Base-by-base conservation (phyloP, 1,140 invertebrate species). In the Calosoma granatense region DNA sequence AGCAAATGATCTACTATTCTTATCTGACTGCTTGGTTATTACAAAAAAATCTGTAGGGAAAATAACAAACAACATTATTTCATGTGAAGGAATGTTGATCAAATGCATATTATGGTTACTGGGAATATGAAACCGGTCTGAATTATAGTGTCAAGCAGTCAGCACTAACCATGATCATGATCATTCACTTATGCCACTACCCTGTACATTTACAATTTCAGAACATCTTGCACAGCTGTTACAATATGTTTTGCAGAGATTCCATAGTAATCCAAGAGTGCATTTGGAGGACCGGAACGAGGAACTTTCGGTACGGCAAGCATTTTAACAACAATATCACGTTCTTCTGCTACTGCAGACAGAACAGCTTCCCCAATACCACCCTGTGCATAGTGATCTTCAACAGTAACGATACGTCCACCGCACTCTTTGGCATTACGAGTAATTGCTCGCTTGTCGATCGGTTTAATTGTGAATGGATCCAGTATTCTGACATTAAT, bases 381-480 rank as follows among this genome's bases (percentile, higher is more conserved):
- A 67, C 97, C 92, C 76, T 93, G 87, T 47, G 86, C 80, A 70
- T 99, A 99, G 74, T 99, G 97, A 75, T 99, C 97, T 71, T 99
- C 97, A 2, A 97, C 92, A 22, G 94, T 94, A 43, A 99, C 65
- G 30, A 98, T 81, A 20, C 82, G 79, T 0, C 93, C 93, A 26
- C 87, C 87, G 58, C 81, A 85, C 52, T 87, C 83, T 52, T 81
- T 80, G 11, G 94, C 94, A 70, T 94, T 83, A 51, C 79, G 74
- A 43, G 90, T 74, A 22, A 99, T 84, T 0, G 83, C 78, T 1
- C 80, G 78, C 47, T 76, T 78, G 74, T 99, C 97, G 43, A 99
- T 75, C 0, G 97, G 97, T 75, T 99, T 98, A 54, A 99, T 80
- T 1, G 94, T 97, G 74, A 98, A 98, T 0, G 86, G 88, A 80